These are phyloP conservation scores for Rotaria socialis DNA, from an alignment of 2,888 invertebrate genomes.

Conservation along the genomic window DNA sequence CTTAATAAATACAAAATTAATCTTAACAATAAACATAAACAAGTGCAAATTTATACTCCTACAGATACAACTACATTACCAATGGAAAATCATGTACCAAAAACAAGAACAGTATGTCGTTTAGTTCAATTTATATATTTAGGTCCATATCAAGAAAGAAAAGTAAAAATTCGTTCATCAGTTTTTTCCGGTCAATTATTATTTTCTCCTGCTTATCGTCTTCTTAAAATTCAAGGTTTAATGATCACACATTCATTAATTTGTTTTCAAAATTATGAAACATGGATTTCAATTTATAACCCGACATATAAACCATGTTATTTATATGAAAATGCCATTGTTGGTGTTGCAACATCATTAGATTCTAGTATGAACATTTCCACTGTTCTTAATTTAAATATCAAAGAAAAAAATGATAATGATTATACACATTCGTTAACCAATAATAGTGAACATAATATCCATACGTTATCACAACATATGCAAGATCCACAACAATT, in stretches of 20 bases:
- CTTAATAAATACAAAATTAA: background rate
- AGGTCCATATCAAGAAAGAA: background rate
- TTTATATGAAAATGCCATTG: no score
- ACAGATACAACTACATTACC: background rate
- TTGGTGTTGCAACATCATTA: no score
- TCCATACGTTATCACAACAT: no score
- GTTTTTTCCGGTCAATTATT: background rate
- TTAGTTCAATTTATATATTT: background rate
- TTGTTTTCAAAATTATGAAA: no score
- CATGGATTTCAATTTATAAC: no score
- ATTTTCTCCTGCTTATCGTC: background rate
- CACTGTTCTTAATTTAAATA: no score
- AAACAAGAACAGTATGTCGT: background rate
- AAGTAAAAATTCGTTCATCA: background rate
- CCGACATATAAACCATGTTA: no score
- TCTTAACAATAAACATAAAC: background rate
- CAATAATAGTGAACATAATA: no score
- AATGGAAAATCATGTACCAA: background rate
- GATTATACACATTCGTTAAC: no score
- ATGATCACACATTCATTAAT: no score
- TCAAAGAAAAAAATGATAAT: no score
- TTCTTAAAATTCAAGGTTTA: background rate
- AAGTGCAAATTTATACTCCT: background rate
- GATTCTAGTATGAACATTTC: no score
- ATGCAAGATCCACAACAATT: background rate